Base-by-base conservation (phyloP, 2,113 vertebrate species). In the Hiodon alosoides region DNA sequence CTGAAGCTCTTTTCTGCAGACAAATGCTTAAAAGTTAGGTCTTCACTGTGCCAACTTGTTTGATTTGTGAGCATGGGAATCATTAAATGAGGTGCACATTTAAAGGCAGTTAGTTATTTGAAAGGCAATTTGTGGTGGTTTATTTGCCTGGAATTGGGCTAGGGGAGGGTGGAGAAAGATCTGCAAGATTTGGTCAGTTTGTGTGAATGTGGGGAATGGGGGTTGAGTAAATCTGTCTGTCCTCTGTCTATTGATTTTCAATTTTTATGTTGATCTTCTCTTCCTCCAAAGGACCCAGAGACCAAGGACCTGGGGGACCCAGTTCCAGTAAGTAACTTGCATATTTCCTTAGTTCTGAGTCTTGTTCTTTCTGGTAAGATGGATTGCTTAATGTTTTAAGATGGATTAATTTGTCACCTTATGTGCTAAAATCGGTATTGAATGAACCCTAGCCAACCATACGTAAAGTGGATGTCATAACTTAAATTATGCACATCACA, bases 201-300 rank as follows among this genome's bases (percentile, higher is more conserved):
- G 69, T 47, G 53, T 71, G 69, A 57, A 58, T 46, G 51, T 52
- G 68, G n/a, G 16, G 31, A 13, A 8, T 8, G 31, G 46, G n/a
- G 8, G 47, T 54, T 4, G 67, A n/a, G 16, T 14, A 6, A n/a
- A 7, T 72, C 17, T 72, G 57, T 50, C 6, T 14, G 11, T n/a
- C 31, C 5, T n/a, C 14, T 14, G 14, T 69, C 9, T 31, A 76
- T 9, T 1, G 9, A 61, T 9, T n/a, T 11, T 69, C 17, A 57
- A 69, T 69, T 62, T 72, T 84, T 3, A 80, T 80, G 57, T 71
- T 7, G 80, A 4, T 79, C 74, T 78, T 82, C 81, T 71, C 80
- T 86, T 83, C 84, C 66, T 83, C 71, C 80, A 60, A 90, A 95
- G 94, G 93, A 84, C 93, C 91, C 67, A 87, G 93, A 87, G 94